A percentile compares a stretch with the other conserved stretches of the same genome.
phyloP scores from a whole-genome alignment of 2,113 vertebrate genomes.

The Equus quagga region DNA sequence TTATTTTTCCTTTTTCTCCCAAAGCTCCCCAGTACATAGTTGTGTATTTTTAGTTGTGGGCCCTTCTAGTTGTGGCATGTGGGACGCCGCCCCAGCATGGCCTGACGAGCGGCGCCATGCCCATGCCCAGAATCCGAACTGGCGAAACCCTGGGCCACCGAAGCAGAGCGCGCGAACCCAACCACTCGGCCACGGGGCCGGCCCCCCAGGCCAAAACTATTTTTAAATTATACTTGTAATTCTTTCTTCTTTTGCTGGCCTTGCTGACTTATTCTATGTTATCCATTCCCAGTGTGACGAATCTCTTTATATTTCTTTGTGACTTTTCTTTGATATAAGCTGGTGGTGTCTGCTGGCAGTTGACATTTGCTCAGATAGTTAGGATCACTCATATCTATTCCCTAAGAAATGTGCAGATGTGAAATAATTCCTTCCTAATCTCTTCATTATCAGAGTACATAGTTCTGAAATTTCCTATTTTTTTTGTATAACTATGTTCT shows the following conservation, averaged over 20 bases:
- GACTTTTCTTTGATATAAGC: constrained; percentile 54
- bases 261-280: constrained; percentile 57
- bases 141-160: too few species aligned
- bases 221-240: constrained; percentile 74
- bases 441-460: constrained; percentile 17
- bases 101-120: too few species aligned
- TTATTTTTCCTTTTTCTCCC: too few species aligned
- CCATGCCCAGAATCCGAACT: too few species aligned
- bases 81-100: too few species aligned
- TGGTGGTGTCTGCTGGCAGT: constrained; percentile 38
- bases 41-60: too few species aligned
- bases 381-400: constrained; percentile 22
- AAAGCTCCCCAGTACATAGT: too few species aligned
- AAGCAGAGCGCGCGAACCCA: too few species aligned
- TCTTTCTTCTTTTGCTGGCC: constrained; percentile 58
- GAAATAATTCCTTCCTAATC: constrained; percentile 56
- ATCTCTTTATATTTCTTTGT: constrained; percentile 66
- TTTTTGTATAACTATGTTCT: constrained; percentile 2
- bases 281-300: constrained; percentile 59
- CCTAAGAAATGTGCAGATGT: constrained; percentile 36
- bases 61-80: too few species aligned
- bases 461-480: constrained; percentile 33
- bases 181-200: too few species aligned
- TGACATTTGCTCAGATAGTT: constrained; percentile 64
- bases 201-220: constrained; percentile 65